Percentiles rank a stretch among this genome's conserved stretches.
These are phyloP conservation scores for Hiodon alosoides DNA, from an alignment of 2,113 vertebrate genomes.

Conservation along the genomic window DNA sequence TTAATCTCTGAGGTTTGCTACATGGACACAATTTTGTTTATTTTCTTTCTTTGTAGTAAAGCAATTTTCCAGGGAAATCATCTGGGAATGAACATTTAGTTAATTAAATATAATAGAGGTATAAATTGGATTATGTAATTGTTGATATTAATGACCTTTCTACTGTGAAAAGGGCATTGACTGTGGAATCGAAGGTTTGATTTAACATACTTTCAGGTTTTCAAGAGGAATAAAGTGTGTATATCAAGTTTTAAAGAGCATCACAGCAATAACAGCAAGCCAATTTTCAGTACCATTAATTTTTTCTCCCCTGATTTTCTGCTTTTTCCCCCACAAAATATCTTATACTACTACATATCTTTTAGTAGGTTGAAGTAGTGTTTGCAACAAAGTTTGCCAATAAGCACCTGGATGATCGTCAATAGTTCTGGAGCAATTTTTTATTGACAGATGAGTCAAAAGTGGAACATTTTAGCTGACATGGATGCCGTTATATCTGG, in stretches of 20 bases:
- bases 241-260: not conserved
- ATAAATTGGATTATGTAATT: constrained; percentile 3
- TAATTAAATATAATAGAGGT: constrained; percentile 6
- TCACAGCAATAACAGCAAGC: too few species aligned
- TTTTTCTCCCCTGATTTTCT: too few species aligned
- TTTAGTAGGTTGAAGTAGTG: too few species aligned
- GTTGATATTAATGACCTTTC: not conserved
- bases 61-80: constrained; percentile 2
- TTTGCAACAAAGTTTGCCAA: too few species aligned
- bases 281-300: too few species aligned
- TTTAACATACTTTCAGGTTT: not conserved
- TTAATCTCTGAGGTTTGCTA: constrained; percentile 14
- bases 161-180: not conserved
- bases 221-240: not conserved
- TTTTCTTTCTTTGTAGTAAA: not conserved
- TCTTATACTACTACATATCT: too few species aligned
- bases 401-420: too few species aligned
- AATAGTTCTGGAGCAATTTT: too few species aligned
- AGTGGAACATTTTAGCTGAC: too few species aligned
- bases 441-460: too few species aligned
- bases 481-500: too few species aligned
- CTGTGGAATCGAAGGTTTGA: not conserved
- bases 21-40: constrained; percentile 7
- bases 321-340: too few species aligned
- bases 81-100: constrained; percentile 15